Evolutionary conservation across 2,888 invertebrate species (phyloP), one percentile per base, ranked within the genome.

Genomic region (Petrolisthes manimaculis): DNA sequence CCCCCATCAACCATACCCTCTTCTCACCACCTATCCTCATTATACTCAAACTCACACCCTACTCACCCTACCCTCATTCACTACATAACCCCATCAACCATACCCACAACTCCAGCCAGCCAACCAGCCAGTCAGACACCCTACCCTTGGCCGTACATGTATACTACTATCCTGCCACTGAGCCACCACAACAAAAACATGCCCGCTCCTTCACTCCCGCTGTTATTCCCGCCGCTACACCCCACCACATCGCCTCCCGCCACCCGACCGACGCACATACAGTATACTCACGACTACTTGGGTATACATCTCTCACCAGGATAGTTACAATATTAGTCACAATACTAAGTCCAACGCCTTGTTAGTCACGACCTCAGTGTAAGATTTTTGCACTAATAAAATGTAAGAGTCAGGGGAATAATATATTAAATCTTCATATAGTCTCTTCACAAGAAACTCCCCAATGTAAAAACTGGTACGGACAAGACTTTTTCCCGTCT

Each of bases 101-200:
- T n/a, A 21, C 74, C n/a, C 71, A 51, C 71, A 12, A 53, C 21
- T n/a, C 55, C 74, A 51, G 18, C 51, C 18, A 78, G 37, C 78
- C 18, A 5, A 18, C 5, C 53, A 21, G 18, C 0, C 3, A 5
- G 51, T 14, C 18, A 21, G 78, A 5, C 67, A 67, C 67, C 67
- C 12, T 18, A 12, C 12, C 67, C 18, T 14, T 67, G 14, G 18
- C 67, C 12, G 67, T 18, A 67, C 12, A 12, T 3, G 18, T 18
- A 67, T 18, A 67, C 18, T 67, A 67, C 18, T 67, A 14, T 54
- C 53, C 75, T 56, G 82, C 51, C 75, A 56, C 51, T 56, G 53
- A 37, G n/a, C 83, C 55, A 12, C 24, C 21, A 55, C 37, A 74
- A 75, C 67, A 81, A n/a, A 81, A 55, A 37, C 81, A 81, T 56